phyloP scores from a whole-genome alignment of 2,888 invertebrate genomes.

The Beris chalybata region DNA sequence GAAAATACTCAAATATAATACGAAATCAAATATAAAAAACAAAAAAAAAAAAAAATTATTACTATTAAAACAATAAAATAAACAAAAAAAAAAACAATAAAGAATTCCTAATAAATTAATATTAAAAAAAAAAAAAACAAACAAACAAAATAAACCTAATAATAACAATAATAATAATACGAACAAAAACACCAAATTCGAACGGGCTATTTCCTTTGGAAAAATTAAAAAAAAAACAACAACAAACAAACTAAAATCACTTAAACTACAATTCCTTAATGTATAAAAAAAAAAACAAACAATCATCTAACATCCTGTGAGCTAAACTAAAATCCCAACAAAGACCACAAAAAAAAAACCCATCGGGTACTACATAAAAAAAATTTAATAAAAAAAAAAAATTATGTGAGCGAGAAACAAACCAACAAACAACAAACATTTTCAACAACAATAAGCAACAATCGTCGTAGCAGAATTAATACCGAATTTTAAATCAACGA shows the following conservation, averaged over 20 bases:
- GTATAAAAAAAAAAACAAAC: neutral
- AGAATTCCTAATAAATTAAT: slow-evolving; percentile 22
- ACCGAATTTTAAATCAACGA: too few species aligned
- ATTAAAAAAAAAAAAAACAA: too few species aligned
- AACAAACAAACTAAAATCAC: slow-evolving; percentile 8
- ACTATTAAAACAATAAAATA: neutral
- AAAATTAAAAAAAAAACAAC: slow-evolving; percentile 15
- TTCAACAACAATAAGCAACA: too few species aligned
- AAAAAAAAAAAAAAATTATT: slow-evolving; percentile 5
- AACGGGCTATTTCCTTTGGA: slow-evolving; percentile 37
- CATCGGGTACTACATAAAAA: too few species aligned
- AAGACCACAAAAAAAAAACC: too few species aligned
- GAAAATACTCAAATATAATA: neutral
- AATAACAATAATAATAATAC: slow-evolving; percentile 19
- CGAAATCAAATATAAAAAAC: slow-evolving; percentile 1
- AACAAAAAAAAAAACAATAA: slow-evolving; percentile 18
- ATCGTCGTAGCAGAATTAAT: too few species aligned
- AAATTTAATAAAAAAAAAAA: too few species aligned
- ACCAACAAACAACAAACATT: too few species aligned
- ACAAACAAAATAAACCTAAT: slow-evolving; percentile 3
- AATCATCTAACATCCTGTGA: neutral
- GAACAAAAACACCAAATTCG: slow-evolving; percentile 16
- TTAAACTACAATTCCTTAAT: too few species aligned
- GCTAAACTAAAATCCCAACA: too few species aligned
- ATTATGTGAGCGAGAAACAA: too few species aligned